phyloP scores from a whole-genome alignment of 1,140 invertebrate genomes.

The Dendroctonus valens region DNA sequence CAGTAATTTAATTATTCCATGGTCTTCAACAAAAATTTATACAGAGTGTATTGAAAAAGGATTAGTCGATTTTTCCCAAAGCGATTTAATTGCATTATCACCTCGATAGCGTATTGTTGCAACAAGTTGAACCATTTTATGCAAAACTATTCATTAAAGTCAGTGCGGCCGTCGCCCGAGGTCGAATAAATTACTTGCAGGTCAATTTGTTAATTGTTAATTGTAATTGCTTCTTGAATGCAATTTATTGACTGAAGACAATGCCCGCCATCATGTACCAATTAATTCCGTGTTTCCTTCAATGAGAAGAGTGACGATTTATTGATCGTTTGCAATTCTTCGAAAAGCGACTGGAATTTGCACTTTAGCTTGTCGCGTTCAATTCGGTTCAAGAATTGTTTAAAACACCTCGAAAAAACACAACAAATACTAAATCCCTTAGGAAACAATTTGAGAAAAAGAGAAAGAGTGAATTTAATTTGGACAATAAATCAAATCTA shows the following conservation, averaged over 20 bases:
- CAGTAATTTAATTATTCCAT: no score
- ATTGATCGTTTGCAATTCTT: slow-evolving; percentile 8
- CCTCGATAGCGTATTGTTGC: no score
- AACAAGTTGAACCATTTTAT: background rate
- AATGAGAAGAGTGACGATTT: slow-evolving; percentile 7
- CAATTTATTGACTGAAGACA: slow-evolving; percentile 22
- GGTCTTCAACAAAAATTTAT: no score
- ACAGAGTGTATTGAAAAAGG: no score
- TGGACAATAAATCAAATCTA: no score
- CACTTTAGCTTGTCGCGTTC: slow-evolving; percentile 1
- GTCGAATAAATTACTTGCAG: slow-evolving; percentile 14
- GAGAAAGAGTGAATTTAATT: no score
- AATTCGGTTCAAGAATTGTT: slow-evolving; percentile 1
- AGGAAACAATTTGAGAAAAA: no score
- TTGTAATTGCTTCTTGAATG: slow-evolving; percentile 31
- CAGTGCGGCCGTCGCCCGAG: slow-evolving; percentile 1
- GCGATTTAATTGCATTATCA: no score
- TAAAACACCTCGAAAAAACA: background rate
- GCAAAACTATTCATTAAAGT: slow-evolving; percentile 17
- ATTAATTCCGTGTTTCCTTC: slow-evolving; percentile 12
- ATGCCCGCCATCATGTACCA: slow-evolving; percentile 18
- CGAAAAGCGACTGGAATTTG: slow-evolving; percentile 5
- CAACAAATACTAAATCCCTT: background rate
- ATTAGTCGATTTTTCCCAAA: no score
- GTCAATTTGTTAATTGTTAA: slow-evolving; percentile 38